Base-by-base conservation (phyloP, 2,113 vertebrate species). In the Actenoides hombroni region DNA sequence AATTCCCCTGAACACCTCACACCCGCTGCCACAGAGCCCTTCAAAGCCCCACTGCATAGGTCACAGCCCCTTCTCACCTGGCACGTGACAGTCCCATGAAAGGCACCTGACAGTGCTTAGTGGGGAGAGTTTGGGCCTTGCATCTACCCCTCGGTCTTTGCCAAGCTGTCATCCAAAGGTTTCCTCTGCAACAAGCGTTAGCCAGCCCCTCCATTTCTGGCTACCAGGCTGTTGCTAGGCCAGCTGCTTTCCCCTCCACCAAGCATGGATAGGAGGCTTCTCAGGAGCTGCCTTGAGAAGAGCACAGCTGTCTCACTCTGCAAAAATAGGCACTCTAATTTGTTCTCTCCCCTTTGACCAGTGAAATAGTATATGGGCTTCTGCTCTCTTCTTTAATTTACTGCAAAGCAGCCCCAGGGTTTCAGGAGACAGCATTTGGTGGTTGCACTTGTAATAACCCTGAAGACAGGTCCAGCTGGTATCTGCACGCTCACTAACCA, bases 311-410 rank as follows among this genome's bases (percentile, higher is more conserved):
- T 74, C 61, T 75, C 57, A 60, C 56, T 57, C 39, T 40, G 35
- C 83, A 88, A 56, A 96, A 94, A 93, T 5, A 86, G 53, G 31
- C 69, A 70, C 65, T 94, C 92, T 19, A 92, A 90, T 92, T 97
- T 94, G 76, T 75, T 84, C 64, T 88, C 71, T 40, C 42, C 39
- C 17, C 85, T 92, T 64, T 13, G 42, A 88, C 94, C 92, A 92
- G n/a, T 88, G 79, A 92, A 92, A 83, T n/a, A 83, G 85, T 56
- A 75, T 48, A 67, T 3, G 19, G 90, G 73, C 61, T 85, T 90
- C 88, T 88, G 71, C 42, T 64, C 33, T 80, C 79, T 75, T 74
- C 57, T 85, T 89, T 64, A 35, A 88, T 75, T 78, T 83, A 33
- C 42, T 81, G 64, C 85, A 89, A 93, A 94, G 68, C 40, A 88